Conservation (phyloP, 2,888 invertebrate species). For the Strigamia maritima region DNA sequence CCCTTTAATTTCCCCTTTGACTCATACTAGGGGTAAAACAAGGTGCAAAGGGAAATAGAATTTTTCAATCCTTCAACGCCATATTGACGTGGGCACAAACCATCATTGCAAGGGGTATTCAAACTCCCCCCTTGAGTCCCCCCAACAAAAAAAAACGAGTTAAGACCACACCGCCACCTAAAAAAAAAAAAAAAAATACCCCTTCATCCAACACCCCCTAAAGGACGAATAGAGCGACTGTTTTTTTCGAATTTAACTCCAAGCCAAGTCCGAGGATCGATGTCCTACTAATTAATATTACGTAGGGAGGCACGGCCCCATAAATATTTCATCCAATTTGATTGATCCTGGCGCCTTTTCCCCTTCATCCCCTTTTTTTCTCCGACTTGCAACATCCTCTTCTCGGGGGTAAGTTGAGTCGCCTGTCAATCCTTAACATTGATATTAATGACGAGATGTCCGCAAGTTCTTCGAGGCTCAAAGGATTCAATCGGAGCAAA, state of each 20-base stretch:
- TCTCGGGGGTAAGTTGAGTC: conserved; percentile 23
- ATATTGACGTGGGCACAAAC: conserved; percentile 16
- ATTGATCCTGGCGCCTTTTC: conserved; percentile 7
- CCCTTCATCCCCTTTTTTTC: background rate
- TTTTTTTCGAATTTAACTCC: background rate
- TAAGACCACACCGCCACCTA: background rate
- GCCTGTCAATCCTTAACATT: conserved; percentile 35
- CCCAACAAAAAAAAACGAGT: background rate
- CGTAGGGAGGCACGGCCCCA: conserved; percentile 17
- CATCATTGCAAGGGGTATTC: conserved; percentile 13
- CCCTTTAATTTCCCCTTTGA: conserved; percentile 13
- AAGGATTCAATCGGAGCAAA: conserved; percentile 33
- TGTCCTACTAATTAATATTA: conserved; percentile 31
- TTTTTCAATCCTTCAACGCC: conserved; percentile 19
- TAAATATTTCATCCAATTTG: conserved; percentile 37
- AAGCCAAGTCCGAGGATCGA: background rate
- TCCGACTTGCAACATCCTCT: background rate
- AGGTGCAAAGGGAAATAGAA: background rate
- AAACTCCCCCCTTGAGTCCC: conserved; percentile 5
- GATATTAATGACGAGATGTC: conserved; percentile 37
- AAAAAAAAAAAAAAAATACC: background rate
- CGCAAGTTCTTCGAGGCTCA: conserved; percentile 35
- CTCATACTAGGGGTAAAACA: background rate
- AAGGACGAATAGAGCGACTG: background rate
- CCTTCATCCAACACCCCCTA: background rate